Conservation (phyloP, 2,888 invertebrate genomes). For the Lepidochitona cinerea region DNA sequence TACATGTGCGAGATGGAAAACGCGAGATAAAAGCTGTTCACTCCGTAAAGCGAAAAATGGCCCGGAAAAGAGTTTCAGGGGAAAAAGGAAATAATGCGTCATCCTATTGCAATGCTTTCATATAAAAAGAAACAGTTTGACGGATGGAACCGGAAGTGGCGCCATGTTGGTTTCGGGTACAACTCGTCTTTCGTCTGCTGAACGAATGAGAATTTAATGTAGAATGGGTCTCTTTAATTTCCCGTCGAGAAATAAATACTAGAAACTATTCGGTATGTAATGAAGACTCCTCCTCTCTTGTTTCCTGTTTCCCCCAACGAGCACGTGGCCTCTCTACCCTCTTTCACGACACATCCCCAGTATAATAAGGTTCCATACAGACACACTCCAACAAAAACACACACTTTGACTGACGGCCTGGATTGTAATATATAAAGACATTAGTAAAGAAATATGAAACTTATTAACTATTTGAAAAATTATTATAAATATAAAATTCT, state of each 20-base stretch:
- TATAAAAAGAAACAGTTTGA: slow-evolving; percentile 6
- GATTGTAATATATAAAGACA: too few species aligned
- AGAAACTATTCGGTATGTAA: background rate
- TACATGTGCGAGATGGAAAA: too few species aligned
- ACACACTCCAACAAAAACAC: too few species aligned
- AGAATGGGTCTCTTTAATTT: slow-evolving; percentile 2
- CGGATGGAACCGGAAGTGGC: slow-evolving; percentile 3
- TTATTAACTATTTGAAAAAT: too few species aligned
- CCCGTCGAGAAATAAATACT: slow-evolving; percentile 8
- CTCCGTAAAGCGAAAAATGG: background rate
- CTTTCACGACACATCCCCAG: too few species aligned
- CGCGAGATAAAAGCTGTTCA: background rate
- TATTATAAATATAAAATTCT: too few species aligned
- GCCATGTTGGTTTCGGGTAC: background rate
- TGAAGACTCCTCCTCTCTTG: background rate
- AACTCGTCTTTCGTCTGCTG: background rate
- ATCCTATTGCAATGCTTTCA: background rate
- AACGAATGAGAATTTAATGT: slow-evolving; percentile 6
- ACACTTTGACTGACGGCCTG: too few species aligned
- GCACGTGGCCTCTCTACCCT: too few species aligned
- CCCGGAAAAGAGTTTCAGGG: background rate
- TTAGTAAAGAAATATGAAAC: too few species aligned
- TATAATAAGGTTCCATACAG: too few species aligned
- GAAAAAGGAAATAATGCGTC: background rate
- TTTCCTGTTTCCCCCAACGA: background rate